A percentile compares a stretch with the other conserved stretches of the same genome.
Evolutionary conservation across 2,797 vertebrate species (phyloP).

Genomic region (Xiphophorus birchmanni): DNA sequence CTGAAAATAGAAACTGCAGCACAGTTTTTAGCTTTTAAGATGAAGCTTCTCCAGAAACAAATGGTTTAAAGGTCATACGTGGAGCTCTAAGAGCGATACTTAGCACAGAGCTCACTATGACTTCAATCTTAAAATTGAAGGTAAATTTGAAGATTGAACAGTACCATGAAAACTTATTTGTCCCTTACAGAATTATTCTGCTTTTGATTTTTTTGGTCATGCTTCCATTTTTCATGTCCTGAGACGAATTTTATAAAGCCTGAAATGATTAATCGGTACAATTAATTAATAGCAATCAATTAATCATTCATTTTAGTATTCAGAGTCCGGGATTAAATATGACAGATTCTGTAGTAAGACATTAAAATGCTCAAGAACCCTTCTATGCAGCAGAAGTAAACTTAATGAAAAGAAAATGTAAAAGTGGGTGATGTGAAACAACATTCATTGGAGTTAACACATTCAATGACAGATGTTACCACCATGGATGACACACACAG

Average conservation of each 20-base stretch:
- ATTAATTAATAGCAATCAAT: no score
- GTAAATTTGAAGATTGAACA: background rate
- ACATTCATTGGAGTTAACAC: background rate
- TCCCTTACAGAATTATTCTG: background rate
- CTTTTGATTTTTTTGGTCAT: background rate
- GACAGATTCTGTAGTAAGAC: background rate
- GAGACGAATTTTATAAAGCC: background rate
- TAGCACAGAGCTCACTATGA: slow-evolving; percentile 34
- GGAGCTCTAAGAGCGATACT: slow-evolving; percentile 35
- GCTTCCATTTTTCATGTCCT: background rate
- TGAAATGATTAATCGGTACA: no score
- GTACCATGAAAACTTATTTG: background rate
- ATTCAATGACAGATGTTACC: background rate
- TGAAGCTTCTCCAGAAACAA: slow-evolving; percentile 41
- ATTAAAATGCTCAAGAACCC: background rate
- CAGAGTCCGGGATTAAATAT: background rate
- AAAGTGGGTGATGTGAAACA: background rate
- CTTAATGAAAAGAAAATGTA: background rate
- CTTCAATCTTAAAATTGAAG: slow-evolving; percentile 44
- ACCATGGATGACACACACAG: background rate
- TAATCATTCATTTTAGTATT: no score
- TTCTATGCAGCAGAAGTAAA: background rate
- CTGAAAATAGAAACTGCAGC: slow-evolving; percentile 27
- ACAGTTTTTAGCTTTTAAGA: slow-evolving; percentile 25
- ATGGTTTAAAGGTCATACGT: slow-evolving; percentile 59